Evolutionary conservation across 1,140 invertebrate species (phyloP), one percentile per base, ranked within the genome.

Genomic region (Calephelis virginiensis): DNA sequence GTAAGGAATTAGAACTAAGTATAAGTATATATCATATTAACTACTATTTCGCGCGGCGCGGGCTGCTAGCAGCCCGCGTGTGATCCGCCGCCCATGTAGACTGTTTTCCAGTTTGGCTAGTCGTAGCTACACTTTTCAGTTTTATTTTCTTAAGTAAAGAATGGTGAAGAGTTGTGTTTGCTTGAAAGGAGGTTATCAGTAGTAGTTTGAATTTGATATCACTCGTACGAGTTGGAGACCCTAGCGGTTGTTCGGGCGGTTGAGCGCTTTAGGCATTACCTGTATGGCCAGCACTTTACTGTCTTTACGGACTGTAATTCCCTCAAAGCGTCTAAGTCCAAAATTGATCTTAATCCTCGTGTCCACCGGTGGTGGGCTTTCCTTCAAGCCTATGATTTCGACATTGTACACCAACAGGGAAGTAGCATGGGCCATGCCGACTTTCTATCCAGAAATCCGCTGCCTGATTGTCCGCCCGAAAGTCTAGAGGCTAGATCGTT

Each of bases 341-440:
- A 48, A 48, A 48, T 5, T 11, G 47, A 48, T 48, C 47, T 48
- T 2, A 48, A 8, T 48, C 47, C 47, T n/a, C 47, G 47, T 48
- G 47, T 48, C n/a, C 47, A 48, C 11, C 47, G 47, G 6, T 48
- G 10, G 47, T 48, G 11, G 47, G 47, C 47, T n/a, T 48, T 48
- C 11, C n/a, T 48, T 11, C 61, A 59, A 59, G 53, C 53, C 53
- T 59, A 59, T 13, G 53, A 59, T 59, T 59, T 59, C 37, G 53
- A 59, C 14, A 59, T 43, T 8, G 40, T 43, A 7, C 40, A 43
- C 40, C 1, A 59, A 38, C 53, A 59, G 53, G 53, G 53, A 38
- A 59, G 37, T 38, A 59, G 53, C 14, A 59, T 59, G 37, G 53
- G 37, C n/a, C 53, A 59, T 59, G 53, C 53, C 7, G 53, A 59